These are phyloP conservation scores for Pseudopleuronectes americanus DNA, from an alignment of 2,797 vertebrate species.

Conservation along the genomic window DNA sequence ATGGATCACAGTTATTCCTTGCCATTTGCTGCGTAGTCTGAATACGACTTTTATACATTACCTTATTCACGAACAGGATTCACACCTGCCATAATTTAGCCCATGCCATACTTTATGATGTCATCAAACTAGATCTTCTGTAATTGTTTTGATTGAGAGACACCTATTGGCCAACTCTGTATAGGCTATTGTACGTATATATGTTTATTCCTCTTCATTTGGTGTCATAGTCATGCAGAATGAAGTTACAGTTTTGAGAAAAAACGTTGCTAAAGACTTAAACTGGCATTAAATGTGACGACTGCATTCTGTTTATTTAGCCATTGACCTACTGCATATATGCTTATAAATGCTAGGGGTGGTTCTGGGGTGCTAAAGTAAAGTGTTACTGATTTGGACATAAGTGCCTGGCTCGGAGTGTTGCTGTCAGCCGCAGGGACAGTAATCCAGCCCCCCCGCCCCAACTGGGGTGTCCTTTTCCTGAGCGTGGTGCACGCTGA, in stretches of 20 bases:
- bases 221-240: not conserved
- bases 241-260: not conserved
- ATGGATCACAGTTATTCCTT: too few relatives aligned
- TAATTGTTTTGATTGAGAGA: too few relatives aligned
- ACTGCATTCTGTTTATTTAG: not conserved
- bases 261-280: not conserved
- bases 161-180: too few relatives aligned
- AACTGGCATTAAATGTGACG: too few relatives aligned
- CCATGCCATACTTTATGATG: too few relatives aligned
- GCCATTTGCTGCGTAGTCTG: too few relatives aligned
- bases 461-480: slow-evolving; percentile 27
- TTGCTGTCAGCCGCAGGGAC: not conserved
- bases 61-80: too few relatives aligned
- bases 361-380: not conserved
- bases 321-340: not conserved
- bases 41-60: too few relatives aligned
- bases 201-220: too few relatives aligned
- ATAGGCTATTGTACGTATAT: too few relatives aligned
- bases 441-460: slow-evolving; percentile 30
- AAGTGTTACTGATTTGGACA: slow-evolving; percentile 5
- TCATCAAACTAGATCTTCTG: too few relatives aligned
- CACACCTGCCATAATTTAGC: too few relatives aligned
- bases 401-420: not conserved
- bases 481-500: slow-evolving; percentile 43
- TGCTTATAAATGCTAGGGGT: not conserved